phyloP scores from a whole-genome alignment of 2,797 vertebrate genomes.

The Lagorchestes hirsutus region DNA sequence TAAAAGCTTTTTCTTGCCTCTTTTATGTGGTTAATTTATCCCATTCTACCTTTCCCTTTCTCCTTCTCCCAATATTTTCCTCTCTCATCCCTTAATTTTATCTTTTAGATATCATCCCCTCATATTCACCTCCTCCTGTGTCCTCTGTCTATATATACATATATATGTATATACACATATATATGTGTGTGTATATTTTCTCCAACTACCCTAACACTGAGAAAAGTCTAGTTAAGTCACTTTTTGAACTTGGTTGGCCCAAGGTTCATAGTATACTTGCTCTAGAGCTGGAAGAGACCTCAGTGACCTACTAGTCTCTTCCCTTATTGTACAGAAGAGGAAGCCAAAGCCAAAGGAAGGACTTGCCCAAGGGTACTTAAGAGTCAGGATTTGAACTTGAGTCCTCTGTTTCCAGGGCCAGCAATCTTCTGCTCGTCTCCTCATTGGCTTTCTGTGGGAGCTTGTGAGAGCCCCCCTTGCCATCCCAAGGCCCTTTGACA shows the following conservation, averaged over 20 bases:
- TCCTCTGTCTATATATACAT: too few relatives aligned
- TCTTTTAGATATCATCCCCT: too few relatives aligned
- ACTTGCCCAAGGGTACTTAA: background rate
- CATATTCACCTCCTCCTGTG: too few relatives aligned
- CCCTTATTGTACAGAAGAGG: background rate
- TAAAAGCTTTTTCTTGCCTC: too few relatives aligned
- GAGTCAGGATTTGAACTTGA: background rate
- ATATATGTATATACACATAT: too few relatives aligned
- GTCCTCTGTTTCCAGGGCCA: background rate
- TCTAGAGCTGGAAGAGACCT: rapidly evolving
- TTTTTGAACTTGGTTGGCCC: background rate
- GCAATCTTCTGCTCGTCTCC: background rate
- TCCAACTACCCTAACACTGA: too few relatives aligned
- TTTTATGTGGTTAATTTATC: too few relatives aligned
- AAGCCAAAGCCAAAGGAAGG: background rate
- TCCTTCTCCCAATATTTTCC: too few relatives aligned
- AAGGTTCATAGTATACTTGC: background rate
- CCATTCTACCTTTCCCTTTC: too few relatives aligned
- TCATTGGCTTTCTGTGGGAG: background rate
- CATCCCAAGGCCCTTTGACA: too few relatives aligned
- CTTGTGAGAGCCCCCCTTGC: background rate
- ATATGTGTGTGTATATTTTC: too few relatives aligned
- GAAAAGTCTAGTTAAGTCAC: slow-evolving; percentile 29
- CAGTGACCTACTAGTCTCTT: background rate
- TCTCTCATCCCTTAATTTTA: too few relatives aligned